Conservation (phyloP, 2,113 vertebrate species). For the Daboia siamensis region DNA sequence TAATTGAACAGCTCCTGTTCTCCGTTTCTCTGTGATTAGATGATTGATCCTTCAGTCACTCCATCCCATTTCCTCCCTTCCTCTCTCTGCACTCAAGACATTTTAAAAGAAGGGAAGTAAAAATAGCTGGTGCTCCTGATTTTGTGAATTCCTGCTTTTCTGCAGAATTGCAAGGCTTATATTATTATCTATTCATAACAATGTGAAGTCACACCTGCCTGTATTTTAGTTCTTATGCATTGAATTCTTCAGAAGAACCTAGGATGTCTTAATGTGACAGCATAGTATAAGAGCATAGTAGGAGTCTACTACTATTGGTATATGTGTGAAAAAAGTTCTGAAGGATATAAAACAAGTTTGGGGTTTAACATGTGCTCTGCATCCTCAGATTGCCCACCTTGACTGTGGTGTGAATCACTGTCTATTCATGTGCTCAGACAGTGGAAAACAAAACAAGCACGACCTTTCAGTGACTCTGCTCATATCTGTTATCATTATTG, state of each 20-base stretch:
- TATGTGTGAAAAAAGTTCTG: background rate
- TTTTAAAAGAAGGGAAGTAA: background rate
- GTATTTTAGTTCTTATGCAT: background rate
- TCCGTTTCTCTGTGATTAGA: background rate
- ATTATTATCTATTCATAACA: background rate
- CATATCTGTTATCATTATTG: background rate
- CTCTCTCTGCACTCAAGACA: background rate
- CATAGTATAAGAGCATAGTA: background rate
- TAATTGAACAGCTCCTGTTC: background rate
- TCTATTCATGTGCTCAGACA: background rate
- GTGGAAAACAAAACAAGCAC: background rate
- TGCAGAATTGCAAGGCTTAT: background rate
- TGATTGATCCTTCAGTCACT: background rate
- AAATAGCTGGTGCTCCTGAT: background rate
- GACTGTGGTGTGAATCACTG: background rate
- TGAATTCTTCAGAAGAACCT: background rate
- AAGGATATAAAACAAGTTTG: background rate
- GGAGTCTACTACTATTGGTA: background rate
- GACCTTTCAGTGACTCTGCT: background rate
- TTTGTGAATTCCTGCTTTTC: background rate
- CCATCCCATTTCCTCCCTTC: background rate
- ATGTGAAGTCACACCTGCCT: background rate
- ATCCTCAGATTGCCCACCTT: background rate
- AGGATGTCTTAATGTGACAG: background rate
- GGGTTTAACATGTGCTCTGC: no score